Evolutionary conservation across 2,797 vertebrate species (phyloP), one percentile per base, ranked within the genome.

Genomic region (Zenarchopterus dispar): DNA sequence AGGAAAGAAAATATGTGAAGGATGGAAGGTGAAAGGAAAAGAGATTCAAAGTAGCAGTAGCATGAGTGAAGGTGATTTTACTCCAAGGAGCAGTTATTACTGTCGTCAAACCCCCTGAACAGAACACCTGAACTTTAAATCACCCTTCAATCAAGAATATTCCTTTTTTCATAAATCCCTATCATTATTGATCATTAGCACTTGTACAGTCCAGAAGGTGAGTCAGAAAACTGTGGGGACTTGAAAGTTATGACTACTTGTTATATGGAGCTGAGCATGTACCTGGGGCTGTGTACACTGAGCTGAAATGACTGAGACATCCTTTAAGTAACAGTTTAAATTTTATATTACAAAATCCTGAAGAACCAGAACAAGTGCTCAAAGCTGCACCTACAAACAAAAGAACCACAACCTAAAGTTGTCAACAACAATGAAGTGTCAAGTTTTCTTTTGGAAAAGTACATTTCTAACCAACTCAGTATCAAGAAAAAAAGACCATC

Each of bases 291-390:
- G 15, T 56, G 41, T 9, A 17, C 23, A 46, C 1, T 57, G 60
- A 44, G 19, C 8, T 18, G 19, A 63, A 13, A 56, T 58, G 0
- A 65, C 16, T 2, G 42, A 23, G 16, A 75, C 59, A 28, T 52
- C 60, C 33, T 33, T 15, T 9, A 21, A n/a, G 59, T 70, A 22
- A 39, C 9, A 63, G 13, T 39, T 56, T 18, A 9, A 69, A 66
- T 39, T 55, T 64, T 3, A 70, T 46, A 15, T 49, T 60, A 2
- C 58, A 56, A 71, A 39, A 42, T 3, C 5, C 16, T 31, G 43
- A 18, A 19, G 13, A 70, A 66, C 0, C 11, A 47, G 52, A 47
- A 5, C 24, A 42, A 16, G 2, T 17, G 10, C 70, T 39, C 11
- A 39, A 15, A 1, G 36, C 36, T 39, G 36, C 36, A 15, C 5